Conservation (phyloP, 2,113 vertebrate genomes). For the Gymnarchus niloticus region DNA sequence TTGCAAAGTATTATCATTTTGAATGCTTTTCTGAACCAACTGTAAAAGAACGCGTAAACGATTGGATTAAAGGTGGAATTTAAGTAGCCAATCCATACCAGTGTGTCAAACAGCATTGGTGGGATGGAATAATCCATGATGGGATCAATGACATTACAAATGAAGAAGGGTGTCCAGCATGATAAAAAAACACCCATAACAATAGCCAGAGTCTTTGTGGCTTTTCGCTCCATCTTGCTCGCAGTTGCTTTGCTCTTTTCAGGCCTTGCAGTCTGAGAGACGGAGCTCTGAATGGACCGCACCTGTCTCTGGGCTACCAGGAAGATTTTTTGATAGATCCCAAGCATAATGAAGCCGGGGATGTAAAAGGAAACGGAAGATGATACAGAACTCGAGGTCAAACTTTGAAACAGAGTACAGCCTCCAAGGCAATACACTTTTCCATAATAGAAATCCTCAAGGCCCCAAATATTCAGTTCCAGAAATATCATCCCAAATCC, state of each 20-base stretch:
- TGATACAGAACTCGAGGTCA: constrained; percentile 55
- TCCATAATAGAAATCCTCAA: constrained; percentile 54
- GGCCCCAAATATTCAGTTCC: constrained; percentile 62
- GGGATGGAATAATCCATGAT: constrained; percentile 45
- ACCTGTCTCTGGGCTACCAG: constrained; percentile 36
- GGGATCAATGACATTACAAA: constrained; percentile 58
- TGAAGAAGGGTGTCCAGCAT: constrained; percentile 73
- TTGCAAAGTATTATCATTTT: constrained; percentile 64
- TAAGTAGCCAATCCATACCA: constrained; percentile 72
- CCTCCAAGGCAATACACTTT: constrained; percentile 50
- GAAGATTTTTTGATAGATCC: constrained; percentile 29
- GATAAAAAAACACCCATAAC: constrained; percentile 68
- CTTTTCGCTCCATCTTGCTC: constrained; percentile 22
- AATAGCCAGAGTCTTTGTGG: constrained; percentile 57
- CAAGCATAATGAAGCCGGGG: constrained; percentile 17
- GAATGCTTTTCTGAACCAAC: constrained; percentile 67
- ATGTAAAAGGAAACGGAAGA: constrained; percentile 58
- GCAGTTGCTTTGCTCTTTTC: not conserved
- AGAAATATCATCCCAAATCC: constrained; percentile 70
- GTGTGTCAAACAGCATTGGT: constrained; percentile 40
- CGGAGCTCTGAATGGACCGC: constrained; percentile 50
- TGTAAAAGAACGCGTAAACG: constrained; percentile 72
- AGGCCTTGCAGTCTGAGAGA: not conserved
- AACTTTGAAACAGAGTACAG: constrained; percentile 62
- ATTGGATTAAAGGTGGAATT: constrained; percentile 71